Conservation (phyloP, 2,888 invertebrate species). For the Hypselothyrea guttata region DNA sequence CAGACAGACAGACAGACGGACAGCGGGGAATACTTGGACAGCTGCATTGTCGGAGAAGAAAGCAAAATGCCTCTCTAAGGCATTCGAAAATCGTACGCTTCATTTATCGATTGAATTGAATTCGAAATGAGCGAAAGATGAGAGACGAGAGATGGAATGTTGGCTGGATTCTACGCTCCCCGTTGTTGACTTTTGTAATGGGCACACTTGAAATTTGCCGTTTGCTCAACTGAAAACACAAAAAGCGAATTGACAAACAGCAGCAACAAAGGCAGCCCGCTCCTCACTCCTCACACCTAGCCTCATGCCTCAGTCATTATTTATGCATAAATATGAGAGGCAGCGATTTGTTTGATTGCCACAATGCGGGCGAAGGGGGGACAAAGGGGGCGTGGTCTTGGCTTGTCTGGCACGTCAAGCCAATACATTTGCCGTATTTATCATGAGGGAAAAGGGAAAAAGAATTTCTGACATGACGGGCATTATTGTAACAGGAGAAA, state of each 20-base stretch:
- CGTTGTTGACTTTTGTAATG: conserved; percentile 70
- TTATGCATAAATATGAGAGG: conserved; percentile 75
- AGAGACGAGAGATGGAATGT: no score
- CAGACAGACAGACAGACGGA: conserved; percentile 3
- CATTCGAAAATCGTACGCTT: conserved; percentile 40
- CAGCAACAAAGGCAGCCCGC: conserved; percentile 3
- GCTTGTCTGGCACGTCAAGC: conserved; percentile 50
- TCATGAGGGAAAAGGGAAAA: conserved; percentile 13
- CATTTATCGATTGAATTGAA: conserved; percentile 76
- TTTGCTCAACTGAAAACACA: conserved; percentile 49
- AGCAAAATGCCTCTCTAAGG: neutral
- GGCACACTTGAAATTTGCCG: conserved; percentile 58
- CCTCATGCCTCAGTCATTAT: conserved; percentile 63
- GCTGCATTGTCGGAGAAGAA: neutral
- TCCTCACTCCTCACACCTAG: conserved; percentile 4
- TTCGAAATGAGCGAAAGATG: conserved; percentile 58
- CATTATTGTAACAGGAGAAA: conserved; percentile 4
- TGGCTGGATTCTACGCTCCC: no score
- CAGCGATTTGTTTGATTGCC: conserved; percentile 74
- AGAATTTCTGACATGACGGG: conserved; percentile 46
- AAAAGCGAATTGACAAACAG: conserved; percentile 7
- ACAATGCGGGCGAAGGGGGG: conserved; percentile 1
- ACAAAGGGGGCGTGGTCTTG: conserved; percentile 21
- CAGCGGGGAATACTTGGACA: conserved; percentile 4
- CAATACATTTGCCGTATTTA: conserved; percentile 51